Evolutionary conservation across 2,797 vertebrate genomes (phyloP), one percentile per base, ranked within the genome.

Genomic region (Gambelia wislizenii): DNA sequence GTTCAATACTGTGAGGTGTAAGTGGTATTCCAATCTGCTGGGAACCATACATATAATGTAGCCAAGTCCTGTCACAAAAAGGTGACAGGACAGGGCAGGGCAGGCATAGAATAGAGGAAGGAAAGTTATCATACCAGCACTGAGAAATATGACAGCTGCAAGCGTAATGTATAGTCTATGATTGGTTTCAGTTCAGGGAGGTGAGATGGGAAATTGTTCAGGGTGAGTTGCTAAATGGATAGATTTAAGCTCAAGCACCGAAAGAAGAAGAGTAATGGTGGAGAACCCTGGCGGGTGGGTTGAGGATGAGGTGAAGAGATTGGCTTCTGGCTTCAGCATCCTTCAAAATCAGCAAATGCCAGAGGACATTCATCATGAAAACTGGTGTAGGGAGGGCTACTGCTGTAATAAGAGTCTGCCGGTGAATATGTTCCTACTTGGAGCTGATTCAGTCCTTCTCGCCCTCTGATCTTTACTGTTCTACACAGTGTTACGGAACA

Each of bases 141-240:
- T 54, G n/a, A 86, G 78, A 69, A 86, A 64, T 83, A 81, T 83
- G 89, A 86, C 89, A 89, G 89, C 70, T 52, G 70, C n/a, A 67
- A 67, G 44, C 25, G 30, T 89, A 86, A 86, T 82, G 78, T 82
- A 82, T 82, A 64, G 84, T 85, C 69, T 64, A 25, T 89, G 84
- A 82, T 83, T 82, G 89, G 89, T 89, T 89, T 86, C 89, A 86
- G 84, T 89, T 89, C 89, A 86, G 84, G 75, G 56, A 89, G 89
- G 84, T 89, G 89, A 89, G 78, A 86, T 89, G 84, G 70, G 84
- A 89, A 86, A 82, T 86, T 76, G 89, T 85, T 82, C 70, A 82
- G 88, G 44, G 78, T 86, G 89, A 89, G 78, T 75, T 89, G 78
- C 59, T 89, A 82, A 89, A 89, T 69, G 72, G 89, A 89, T 76